Percentiles rank a stretch among this genome's conserved stretches.
Conservation (phyloP, 2,797 vertebrate species). For the Synanceia verrucosa region DNA sequence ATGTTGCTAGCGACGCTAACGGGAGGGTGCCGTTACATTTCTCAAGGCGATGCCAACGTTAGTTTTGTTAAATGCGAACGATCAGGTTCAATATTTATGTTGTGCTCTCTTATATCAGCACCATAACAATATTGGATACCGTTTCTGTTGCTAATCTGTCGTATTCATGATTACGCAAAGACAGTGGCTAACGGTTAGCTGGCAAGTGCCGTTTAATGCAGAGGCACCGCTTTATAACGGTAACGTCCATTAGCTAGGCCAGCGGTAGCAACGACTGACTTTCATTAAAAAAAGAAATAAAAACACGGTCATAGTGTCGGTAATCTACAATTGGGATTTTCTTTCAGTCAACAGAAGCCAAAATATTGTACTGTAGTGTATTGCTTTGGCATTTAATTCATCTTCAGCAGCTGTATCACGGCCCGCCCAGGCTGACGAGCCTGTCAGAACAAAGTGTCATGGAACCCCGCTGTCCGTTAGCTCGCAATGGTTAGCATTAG, state of each 20-base stretch:
- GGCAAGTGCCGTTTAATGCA: conserved; percentile 33
- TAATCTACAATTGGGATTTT: background rate
- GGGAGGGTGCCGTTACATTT: conserved; percentile 20
- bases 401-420: conserved; percentile 38
- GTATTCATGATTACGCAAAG: conserved; percentile 15
- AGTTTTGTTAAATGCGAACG: background rate
- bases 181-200: conserved; percentile 24
- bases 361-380: rapidly evolving
- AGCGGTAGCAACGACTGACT: conserved; percentile 34
- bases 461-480: conserved; percentile 68
- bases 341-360: background rate
- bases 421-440: conserved; percentile 61
- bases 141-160: background rate
- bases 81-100: background rate
- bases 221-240: conserved; percentile 30
- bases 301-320: conserved; percentile 1
- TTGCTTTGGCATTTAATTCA: conserved; percentile 23
- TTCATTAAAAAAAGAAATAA: conserved; percentile 24
- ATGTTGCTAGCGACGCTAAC: conserved; percentile 55
- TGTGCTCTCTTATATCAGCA: no score
- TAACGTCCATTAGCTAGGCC: conserved; percentile 63
- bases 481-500: conserved; percentile 35
- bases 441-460: conserved; percentile 80
- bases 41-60: background rate
- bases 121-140: background rate